Evolutionary conservation across 2,113 vertebrate genomes (phyloP), one percentile per base, ranked within the genome.

Genomic region (Noturus placidus): DNA sequence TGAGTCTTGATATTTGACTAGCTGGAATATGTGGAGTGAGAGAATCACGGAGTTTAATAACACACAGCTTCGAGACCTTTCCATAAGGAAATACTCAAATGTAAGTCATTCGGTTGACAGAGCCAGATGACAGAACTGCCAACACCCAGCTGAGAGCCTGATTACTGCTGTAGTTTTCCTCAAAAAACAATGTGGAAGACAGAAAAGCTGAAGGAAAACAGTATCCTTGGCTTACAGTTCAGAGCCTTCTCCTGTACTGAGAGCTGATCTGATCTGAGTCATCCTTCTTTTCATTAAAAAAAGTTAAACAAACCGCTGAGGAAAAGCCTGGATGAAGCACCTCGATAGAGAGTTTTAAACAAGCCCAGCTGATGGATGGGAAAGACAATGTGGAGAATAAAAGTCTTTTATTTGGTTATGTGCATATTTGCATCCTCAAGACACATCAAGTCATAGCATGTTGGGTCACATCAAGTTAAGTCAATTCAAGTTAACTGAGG

Each of bases 111-210:
- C 10, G 13, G 50, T 15, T 70, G 83, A 72, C 46, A 35, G 65
- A 56, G 42, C 42, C 4, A 84, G 65, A 25, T 30, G 2, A 25
- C 50, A 22, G 25, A 70, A 25, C 10, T 30, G 14, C 65, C 1
- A 50, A 38, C 46, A 33, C 27, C 65, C 65, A 22, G 46, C 83
- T 72, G 83, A 56, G 83, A 84, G 83, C 17, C 30, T 72, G 83
- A 84, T 70, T 84, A 54, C 82, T 84, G 65, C 65, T 33, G 65
- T 22, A 19, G 14, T 9, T 52, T 56, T 54, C 15, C 46, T 78
- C 22, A 10, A 83, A 83, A 83, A 84, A 84, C 25, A 70, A 70
- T 20, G 3, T 30, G 65, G 17, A 84, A 30, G 46, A 70, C 46
- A 35, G 65, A 25, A 30, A 13, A 20, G 10, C 42, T 54, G 42